Base-by-base conservation (phyloP, 2,797 vertebrate species). In the Parauchenoglanis ngamensis region DNA sequence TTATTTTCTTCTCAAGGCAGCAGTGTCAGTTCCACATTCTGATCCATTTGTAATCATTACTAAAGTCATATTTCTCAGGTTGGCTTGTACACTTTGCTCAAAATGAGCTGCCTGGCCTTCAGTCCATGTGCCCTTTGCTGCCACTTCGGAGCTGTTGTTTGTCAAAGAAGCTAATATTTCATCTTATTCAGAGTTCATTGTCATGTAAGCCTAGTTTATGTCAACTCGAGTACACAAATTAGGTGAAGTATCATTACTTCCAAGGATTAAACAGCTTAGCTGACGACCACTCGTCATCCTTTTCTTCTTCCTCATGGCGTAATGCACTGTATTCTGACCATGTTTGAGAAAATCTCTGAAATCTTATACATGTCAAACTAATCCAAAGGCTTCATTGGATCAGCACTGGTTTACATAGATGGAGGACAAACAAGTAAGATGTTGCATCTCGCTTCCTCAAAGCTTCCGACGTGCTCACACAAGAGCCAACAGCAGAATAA, bases 31-130 rank as follows among this genome's bases (percentile, higher is more conserved):
- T 61, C 88, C 77, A 76, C 86, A 63, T 86, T 84, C 83, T 88
- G 89, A 86, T 87, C 90, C 91, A 93, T 96, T 95, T 95, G 95
- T 94, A 94, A 92, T 94, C 86, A 90, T 95, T 95, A 96, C 95
- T 96, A 95, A 94, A 93, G 92, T 95, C 94, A 93, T 91, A 91
- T 93, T 95, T 95, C 93, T 95, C 92, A 89, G 90, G 83, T 85
- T 90, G 86, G 89, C 91, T 94, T 91, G 90, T 94, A 93, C 19
- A 95, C 92, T 89, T 90, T 83, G 91, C 90, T 93, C 91, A 86
- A 92, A 94, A 94, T 94, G 90, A 94, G 92, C 89, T 85, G 88
- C 89, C 78, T 70, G 84, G 87, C 11, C 67, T 75, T 68, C 65
- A 3, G 49, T 59, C 28, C 44, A 28, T 81, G 12, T 28, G 65